Evolutionary conservation across 2,888 invertebrate species (phyloP).

Genomic region (Conomelus anceps): DNA sequence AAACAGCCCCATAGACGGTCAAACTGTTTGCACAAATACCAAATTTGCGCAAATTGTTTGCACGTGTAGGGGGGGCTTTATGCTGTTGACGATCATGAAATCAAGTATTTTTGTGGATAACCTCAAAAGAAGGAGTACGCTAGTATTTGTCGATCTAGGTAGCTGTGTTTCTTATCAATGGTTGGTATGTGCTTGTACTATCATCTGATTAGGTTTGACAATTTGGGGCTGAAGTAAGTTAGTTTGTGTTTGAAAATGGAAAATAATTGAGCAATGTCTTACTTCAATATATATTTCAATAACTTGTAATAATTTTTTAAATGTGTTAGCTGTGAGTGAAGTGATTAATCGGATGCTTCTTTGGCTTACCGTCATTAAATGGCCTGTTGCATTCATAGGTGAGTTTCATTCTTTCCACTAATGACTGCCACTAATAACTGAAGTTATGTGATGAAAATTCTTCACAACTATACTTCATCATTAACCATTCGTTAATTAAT

Average conservation of each 20-base stretch:
- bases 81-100: background rate
- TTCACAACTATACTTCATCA: background rate
- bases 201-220: background rate
- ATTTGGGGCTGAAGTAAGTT: background rate
- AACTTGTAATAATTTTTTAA: background rate
- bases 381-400: background rate
- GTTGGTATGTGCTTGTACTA: no score
- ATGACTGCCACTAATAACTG: background rate
- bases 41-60: no score
- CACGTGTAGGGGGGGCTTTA: no score
- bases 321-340: background rate
- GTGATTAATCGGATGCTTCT: background rate
- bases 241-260: background rate
- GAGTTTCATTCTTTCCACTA: no score
- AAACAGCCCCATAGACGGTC: no score
- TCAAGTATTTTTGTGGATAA: background rate
- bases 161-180: background rate
- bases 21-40: no score
- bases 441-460: no score
- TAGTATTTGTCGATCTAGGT: background rate
- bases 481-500: background rate
- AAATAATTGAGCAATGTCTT: background rate
- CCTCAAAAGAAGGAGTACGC: background rate
- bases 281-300: background rate
- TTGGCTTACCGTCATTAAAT: background rate